Evolutionary conservation across 2,113 vertebrate species (phyloP).

Genomic region (Motacilla tschutschensis): DNA sequence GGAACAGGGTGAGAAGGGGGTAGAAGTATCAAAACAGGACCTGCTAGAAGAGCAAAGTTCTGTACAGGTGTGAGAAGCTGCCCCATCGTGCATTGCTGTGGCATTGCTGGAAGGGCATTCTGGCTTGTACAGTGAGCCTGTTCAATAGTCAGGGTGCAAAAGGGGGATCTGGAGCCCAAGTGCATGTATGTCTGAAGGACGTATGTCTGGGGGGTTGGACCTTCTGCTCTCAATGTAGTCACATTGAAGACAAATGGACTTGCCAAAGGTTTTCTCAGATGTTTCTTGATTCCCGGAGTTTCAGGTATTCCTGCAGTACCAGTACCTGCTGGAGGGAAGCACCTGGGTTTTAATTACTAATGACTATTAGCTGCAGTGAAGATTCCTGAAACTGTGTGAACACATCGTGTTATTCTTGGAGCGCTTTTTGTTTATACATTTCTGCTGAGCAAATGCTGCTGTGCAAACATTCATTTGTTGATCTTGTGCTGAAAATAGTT

Average conservation of each 20-base stretch:
- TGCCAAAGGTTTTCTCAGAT: neutral
- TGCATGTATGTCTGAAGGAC: neutral
- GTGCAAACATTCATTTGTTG: conserved; percentile 29
- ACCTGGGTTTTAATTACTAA: conserved; percentile 1
- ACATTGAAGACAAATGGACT: neutral
- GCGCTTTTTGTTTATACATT: conserved; percentile 12
- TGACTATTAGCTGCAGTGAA: neutral
- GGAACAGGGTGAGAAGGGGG: neutral
- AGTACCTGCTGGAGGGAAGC: conserved; percentile 5
- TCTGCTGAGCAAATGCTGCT: conserved; percentile 41
- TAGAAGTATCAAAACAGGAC: neutral
- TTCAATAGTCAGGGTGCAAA: neutral
- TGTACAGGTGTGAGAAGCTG: neutral
- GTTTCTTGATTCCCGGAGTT: neutral
- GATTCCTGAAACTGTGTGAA: conserved; percentile 14
- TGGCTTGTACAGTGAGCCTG: neutral
- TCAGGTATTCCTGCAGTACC: neutral
- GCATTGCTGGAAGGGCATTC: neutral
- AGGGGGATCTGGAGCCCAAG: neutral
- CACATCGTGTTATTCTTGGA: neutral
- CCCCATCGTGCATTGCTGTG: neutral
- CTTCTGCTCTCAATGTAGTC: neutral
- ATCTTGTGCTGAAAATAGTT: conserved; percentile 47
- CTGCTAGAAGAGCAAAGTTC: neutral
- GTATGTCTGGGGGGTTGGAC: fast-evolving